These are phyloP conservation scores for Prionailurus bengalensis DNA, from an alignment of 2,113 vertebrate genomes.

Conservation along the genomic window DNA sequence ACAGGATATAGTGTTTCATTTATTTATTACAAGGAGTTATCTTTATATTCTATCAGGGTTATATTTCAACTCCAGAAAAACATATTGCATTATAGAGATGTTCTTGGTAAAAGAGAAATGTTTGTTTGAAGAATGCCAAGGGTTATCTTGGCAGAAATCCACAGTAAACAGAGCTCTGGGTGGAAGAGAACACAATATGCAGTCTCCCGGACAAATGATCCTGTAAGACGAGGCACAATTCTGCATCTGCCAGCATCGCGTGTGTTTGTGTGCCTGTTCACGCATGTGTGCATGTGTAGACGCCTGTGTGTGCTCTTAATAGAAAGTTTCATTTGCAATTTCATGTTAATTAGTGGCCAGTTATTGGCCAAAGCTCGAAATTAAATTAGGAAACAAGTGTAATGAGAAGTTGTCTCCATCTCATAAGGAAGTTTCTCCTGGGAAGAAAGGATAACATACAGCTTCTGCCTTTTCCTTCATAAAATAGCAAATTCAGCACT, in stretches of 20 bases:
- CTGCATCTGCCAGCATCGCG: neutral
- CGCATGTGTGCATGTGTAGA: fast-evolving
- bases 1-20: constrained; percentile 60
- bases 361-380: constrained; percentile 32
- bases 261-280: neutral
- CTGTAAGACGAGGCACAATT: neutral
- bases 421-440: constrained; percentile 1
- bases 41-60: constrained; percentile 69
- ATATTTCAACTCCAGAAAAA: constrained; percentile 75
- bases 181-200: constrained; percentile 43
- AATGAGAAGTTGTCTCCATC: neutral
- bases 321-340: constrained; percentile 53
- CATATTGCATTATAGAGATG: constrained; percentile 71
- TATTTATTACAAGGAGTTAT: constrained; percentile 72
- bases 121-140: constrained; percentile 74
- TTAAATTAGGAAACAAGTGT: constrained; percentile 37
- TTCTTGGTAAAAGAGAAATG: constrained; percentile 70
- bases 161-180: constrained; percentile 62
- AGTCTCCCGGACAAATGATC: constrained; percentile 47
- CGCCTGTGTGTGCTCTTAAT: neutral
- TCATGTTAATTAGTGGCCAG: constrained; percentile 38
- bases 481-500: constrained; percentile 52
- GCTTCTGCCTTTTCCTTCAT: neutral
- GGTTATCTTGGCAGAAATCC: constrained; percentile 75
- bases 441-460: constrained; percentile 36